A percentile compares a stretch with the other conserved stretches of the same genome.
Evolutionary conservation across 1,140 invertebrate genomes (phyloP).

Genomic region (Helicoverpa armigera): DNA sequence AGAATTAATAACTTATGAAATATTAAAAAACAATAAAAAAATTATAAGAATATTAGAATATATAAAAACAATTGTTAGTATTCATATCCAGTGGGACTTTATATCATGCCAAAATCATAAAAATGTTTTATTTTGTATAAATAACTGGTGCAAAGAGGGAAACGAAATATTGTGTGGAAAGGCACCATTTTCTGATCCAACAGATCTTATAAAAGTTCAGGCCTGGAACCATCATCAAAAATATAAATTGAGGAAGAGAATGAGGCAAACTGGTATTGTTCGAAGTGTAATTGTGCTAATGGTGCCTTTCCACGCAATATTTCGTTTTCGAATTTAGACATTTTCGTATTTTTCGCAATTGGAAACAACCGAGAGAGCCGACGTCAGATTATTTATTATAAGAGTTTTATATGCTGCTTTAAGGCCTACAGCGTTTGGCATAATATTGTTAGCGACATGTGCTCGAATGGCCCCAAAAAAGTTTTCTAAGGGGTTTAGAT

Average conservation of each 20-base stretch:
- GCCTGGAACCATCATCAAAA: too few species aligned
- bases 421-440: not conserved
- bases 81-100: not conserved
- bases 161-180: not conserved
- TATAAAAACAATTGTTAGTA: too few species aligned
- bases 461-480: too few species aligned
- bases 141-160: not conserved
- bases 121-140: not conserved
- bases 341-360: not conserved
- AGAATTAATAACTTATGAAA: not conserved
- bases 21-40: too few species aligned
- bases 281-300: too few species aligned
- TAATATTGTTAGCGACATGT: not conserved
- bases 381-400: not conserved
- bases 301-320: too few species aligned
- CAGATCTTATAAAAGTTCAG: too few species aligned
- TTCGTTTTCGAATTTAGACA: not conserved
- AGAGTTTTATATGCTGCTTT: not conserved
- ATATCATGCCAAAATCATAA: not conserved
- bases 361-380: not conserved
- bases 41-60: too few species aligned
- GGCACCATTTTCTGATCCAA: too few species aligned
- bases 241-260: too few species aligned
- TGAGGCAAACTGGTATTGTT: too few species aligned
- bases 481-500: too few species aligned